A percentile compares a stretch with the other conserved stretches of the same genome.
Conservation (phyloP, 2,113 vertebrate genomes). For the Catagonus wagneri region DNA sequence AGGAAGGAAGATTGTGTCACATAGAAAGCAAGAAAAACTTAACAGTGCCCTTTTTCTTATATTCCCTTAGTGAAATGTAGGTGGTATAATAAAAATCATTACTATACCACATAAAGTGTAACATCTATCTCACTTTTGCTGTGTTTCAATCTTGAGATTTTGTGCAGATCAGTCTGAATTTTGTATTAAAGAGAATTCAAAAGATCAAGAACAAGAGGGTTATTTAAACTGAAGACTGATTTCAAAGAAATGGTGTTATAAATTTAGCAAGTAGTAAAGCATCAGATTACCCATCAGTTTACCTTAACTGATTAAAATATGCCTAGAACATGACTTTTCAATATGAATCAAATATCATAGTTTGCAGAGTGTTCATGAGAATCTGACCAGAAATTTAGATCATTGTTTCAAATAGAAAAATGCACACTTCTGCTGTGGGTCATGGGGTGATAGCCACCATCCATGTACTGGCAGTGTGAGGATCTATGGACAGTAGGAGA, state of each 20-base stretch:
- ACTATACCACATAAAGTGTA: not conserved
- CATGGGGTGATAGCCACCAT: not conserved
- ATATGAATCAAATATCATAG: not conserved
- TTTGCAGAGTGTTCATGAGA: conserved; percentile 24
- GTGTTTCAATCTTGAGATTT: conserved; percentile 49
- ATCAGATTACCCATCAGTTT: conserved; percentile 24
- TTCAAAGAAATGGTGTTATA: conserved; percentile 45
- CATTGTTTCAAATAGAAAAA: not conserved
- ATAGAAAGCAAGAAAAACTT: conserved; percentile 64
- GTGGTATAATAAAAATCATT: conserved; percentile 43
- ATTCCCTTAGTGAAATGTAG: conserved; percentile 46
- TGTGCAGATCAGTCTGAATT: conserved; percentile 53
- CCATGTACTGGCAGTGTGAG: not conserved
- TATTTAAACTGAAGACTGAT: conserved; percentile 51
- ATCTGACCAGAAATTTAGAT: conserved; percentile 2
- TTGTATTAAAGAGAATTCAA: conserved; percentile 61
- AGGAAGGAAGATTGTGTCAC: conserved; percentile 34
- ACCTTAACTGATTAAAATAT: conserved; percentile 56
- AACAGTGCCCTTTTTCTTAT: conserved; percentile 24
- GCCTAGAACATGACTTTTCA: not conserved
- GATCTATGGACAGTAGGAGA: not conserved
- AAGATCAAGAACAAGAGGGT: conserved; percentile 50
- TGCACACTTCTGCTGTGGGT: too few species aligned
- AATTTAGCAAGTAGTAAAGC: conserved; percentile 58
- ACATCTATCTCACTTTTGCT: not conserved